phyloP scores from a whole-genome alignment of 1,140 invertebrate species.

The Aphaenogaster floridana region DNA sequence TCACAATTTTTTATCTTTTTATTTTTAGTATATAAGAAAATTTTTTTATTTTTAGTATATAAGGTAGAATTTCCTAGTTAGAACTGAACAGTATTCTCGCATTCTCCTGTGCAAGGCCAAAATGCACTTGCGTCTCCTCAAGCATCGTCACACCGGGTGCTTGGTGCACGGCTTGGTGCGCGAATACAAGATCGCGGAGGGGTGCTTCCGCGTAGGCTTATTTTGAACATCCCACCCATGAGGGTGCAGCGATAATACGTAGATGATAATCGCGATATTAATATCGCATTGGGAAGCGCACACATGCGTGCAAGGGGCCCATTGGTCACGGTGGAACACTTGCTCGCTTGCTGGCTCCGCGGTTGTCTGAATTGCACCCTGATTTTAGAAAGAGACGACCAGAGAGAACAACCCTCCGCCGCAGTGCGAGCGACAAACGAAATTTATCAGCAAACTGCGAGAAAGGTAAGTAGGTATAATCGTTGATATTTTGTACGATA shows the following conservation, averaged over 20 bases:
- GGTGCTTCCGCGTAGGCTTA: conserved; percentile 69
- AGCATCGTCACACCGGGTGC: conserved; percentile 17
- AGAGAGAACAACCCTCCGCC: conserved; percentile 55
- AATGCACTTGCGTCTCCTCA: conserved; percentile 34
- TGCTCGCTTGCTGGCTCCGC: conserved; percentile 81
- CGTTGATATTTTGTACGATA: not conserved
- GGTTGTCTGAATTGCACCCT: conserved; percentile 84
- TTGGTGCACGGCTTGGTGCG: conserved; percentile 51
- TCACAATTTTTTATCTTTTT: not conserved
- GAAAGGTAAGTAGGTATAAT: not conserved
- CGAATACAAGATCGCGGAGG: conserved; percentile 56
- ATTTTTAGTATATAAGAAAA: not conserved
- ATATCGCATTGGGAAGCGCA: conserved; percentile 87
- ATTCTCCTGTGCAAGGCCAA: not conserved
- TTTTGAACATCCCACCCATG: conserved; percentile 67
- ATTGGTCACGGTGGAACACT: conserved; percentile 87
- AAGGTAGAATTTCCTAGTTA: not conserved
- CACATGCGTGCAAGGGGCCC: conserved; percentile 86
- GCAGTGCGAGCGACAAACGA: conserved; percentile 37
- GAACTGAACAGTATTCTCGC: not conserved
- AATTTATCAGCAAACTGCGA: conserved; percentile 50
- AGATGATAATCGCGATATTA: conserved; percentile 88
- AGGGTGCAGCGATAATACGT: conserved; percentile 84
- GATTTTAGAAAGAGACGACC: conserved; percentile 79
- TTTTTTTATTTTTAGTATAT: not conserved